A percentile compares a stretch with the other conserved stretches of the same genome.
Conservation (phyloP, 2,888 invertebrate genomes). For the Agriopis marginaria region DNA sequence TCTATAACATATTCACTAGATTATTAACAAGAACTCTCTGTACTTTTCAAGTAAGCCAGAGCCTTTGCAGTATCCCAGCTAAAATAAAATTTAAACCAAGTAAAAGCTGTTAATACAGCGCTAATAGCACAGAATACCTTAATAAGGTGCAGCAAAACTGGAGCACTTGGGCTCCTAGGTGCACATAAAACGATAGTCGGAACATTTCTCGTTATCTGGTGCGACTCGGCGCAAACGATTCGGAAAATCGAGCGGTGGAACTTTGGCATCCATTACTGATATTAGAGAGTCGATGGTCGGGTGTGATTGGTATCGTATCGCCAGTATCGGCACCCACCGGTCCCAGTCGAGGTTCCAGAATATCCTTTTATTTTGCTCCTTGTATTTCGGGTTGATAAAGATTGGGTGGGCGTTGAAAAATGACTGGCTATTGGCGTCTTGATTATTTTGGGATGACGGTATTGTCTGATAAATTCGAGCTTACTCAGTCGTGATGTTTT, state of each 20-base stretch:
- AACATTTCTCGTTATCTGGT: conserved; percentile 77
- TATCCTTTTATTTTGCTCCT: conserved; percentile 35
- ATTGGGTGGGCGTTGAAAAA: conserved; percentile 37
- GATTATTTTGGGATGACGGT: conserved; percentile 18
- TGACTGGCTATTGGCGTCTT: conserved; percentile 25
- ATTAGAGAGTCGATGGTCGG: conserved; percentile 68
- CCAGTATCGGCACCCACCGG: conserved; percentile 38
- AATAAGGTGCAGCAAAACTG: conserved; percentile 35
- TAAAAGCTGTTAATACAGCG: conserved; percentile 33
- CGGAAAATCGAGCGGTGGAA: conserved; percentile 81
- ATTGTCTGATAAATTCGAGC: conserved; percentile 7
- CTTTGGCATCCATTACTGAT: conserved; percentile 79
- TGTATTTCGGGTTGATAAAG: conserved; percentile 32
- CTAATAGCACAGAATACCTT: conserved; percentile 31
- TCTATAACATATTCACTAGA: not conserved
- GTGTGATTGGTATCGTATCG: conserved; percentile 36
- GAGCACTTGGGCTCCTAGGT: conserved; percentile 32
- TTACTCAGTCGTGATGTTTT: not conserved
- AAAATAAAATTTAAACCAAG: conserved; percentile 27
- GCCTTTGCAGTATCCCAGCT: conserved; percentile 3
- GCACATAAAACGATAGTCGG: conserved; percentile 73
- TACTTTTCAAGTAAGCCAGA: conserved; percentile 6
- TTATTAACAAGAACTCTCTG: not conserved
- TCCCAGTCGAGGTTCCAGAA: conserved; percentile 22
- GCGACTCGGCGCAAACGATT: conserved; percentile 76